These are phyloP conservation scores for Sphyrna mokarran DNA, from an alignment of 2,113 vertebrate genomes.

Conservation along the genomic window DNA sequence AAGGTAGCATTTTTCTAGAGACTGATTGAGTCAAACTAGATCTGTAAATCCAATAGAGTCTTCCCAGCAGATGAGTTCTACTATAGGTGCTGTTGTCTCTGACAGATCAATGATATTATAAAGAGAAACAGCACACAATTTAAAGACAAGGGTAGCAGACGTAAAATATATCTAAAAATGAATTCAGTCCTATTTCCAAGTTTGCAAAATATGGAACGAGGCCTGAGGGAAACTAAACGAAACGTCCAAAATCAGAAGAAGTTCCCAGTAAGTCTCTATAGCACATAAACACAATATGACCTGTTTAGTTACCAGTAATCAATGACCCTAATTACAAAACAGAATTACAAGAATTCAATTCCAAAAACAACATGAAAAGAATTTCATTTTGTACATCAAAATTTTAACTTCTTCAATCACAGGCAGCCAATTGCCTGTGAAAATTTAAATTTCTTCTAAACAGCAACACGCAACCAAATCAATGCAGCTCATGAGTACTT, in stretches of 20 bases:
- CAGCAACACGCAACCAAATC: neutral
- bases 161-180: neutral
- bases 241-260: neutral
- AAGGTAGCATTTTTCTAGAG: neutral
- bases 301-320: neutral
- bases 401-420: neutral
- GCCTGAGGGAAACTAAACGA: neutral
- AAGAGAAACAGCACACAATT: neutral
- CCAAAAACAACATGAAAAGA: neutral
- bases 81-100: neutral
- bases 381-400: neutral
- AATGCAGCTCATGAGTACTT: neutral
- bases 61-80: neutral
- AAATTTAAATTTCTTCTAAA: neutral
- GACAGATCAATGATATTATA: neutral
- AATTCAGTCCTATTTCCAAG: neutral
- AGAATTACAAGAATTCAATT: neutral
- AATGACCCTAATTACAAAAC: neutral
- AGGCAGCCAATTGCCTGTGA: neutral
- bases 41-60: neutral
- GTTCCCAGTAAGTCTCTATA: neutral
- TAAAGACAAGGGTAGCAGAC: neutral
- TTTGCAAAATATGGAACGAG: neutral
- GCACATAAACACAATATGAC: neutral
- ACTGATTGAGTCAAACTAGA: neutral